Evolutionary conservation across 2,113 vertebrate species (phyloP), one percentile per base, ranked within the genome.

Genomic region (Cryptomyrus ogoouensis): DNA sequence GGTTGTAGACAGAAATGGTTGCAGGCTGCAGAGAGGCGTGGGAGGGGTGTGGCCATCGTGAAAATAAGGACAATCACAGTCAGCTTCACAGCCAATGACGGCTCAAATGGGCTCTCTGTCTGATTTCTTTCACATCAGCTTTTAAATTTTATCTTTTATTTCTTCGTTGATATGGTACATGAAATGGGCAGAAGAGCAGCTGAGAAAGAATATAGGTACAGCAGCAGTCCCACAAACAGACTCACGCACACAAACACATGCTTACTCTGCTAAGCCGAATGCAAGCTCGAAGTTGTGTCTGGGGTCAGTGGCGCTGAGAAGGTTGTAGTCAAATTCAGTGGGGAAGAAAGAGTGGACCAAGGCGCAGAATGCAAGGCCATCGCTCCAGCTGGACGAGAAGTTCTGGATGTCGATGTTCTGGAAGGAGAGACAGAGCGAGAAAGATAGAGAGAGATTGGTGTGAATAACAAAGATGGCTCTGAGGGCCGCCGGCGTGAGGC

Each of bases 311-410:
- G 98, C 94, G 31, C 96, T 93, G 94, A 99, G 95, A 5, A 93
- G 49, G 24, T 94, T 96, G 91, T 98, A 99, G 83, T 99, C 97
- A 49, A 99, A 99, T 92, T 97, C 97, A n/a, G 97, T 96, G 0
- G 98, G 98, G 93, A 99, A 99, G 95, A 99, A 99, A 1, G 98
- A 97, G 94, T 99, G 98, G 24, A 99, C 96, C 27, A 99, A 95
- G 53, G 98, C 98, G 0, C 98, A 99, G 94, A 99, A 99, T 1
- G 97, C 98, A 98, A 99, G 97, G 3, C 98, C 98, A 1, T 99
- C 97, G 0, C 95, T 98, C 98, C 98, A 99, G 93, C 98, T 97
- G 88, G 97, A 97, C 1, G 98, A 99, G 95, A 98, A 99, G 93
- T 99, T 99, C 95, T 99, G 98, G 87, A 99, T 96, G 92, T 99